phyloP scores from a whole-genome alignment of 2,888 invertebrate species.

The Metacarcinus magister region DNA sequence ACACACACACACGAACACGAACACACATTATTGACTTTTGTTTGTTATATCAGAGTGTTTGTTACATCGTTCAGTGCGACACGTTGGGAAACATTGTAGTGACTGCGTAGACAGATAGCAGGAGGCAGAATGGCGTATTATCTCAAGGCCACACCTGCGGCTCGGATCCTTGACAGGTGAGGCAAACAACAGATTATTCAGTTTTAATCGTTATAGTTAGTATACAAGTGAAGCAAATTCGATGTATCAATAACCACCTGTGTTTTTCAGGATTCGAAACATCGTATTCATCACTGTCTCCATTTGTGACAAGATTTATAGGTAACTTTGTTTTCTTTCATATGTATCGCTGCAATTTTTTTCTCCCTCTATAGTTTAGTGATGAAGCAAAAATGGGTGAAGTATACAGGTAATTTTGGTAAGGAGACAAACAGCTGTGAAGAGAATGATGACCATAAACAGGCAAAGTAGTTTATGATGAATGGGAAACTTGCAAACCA shows the following conservation, averaged over 20 bases:
- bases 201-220: not conserved
- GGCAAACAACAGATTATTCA: not conserved
- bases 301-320: not conserved
- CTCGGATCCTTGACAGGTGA: not conserved
- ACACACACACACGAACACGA: slow-evolving; percentile 26
- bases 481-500: not conserved
- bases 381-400: not conserved
- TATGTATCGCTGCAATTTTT: no score
- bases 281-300: not conserved
- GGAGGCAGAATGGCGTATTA: not conserved
- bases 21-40: not conserved
- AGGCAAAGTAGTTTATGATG: not conserved
- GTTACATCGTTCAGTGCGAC: not conserved
- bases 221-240: not conserved
- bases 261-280: not conserved
- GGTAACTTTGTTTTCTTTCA: no score
- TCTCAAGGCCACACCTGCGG: not conserved
- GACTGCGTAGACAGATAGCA: not conserved
- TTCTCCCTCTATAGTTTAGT: not conserved
- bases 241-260: not conserved
- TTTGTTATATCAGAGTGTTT: no score
- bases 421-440: not conserved
- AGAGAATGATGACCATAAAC: not conserved
- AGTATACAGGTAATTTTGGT: not conserved
- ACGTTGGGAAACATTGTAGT: not conserved